A percentile compares a stretch with the other conserved stretches of the same genome.
These are phyloP conservation scores for Natator depressus DNA, from an alignment of 2,113 vertebrate genomes.

Conservation along the genomic window DNA sequence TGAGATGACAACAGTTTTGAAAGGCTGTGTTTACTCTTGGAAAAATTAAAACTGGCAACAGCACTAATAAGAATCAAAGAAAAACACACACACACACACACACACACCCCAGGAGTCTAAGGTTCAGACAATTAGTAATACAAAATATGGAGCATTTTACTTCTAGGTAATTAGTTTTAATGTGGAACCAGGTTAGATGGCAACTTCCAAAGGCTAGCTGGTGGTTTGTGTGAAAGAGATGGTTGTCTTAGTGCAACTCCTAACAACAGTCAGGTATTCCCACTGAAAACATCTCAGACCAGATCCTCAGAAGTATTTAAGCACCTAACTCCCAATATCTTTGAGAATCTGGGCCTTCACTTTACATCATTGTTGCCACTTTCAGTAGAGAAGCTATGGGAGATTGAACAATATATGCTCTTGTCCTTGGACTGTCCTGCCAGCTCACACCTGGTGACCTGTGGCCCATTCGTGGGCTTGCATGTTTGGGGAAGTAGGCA, in stretches of 20 bases:
- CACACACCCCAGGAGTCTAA: neutral
- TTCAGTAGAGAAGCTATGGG: neutral
- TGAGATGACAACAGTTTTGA: neutral
- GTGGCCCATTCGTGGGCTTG: neutral
- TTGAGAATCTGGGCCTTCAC: neutral
- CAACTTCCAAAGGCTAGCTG: neutral
- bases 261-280: neutral
- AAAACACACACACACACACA: no score
- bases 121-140: neutral
- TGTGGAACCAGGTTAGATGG: neutral
- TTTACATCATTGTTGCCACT: neutral
- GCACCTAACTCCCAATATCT: neutral
- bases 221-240: neutral
- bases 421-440: neutral
- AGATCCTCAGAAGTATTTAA: neutral
- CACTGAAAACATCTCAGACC: neutral
- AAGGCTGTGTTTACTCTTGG: neutral
- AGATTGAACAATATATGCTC: neutral
- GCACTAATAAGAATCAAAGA: neutral
- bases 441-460: neutral
- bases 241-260: neutral
- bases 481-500: neutral
- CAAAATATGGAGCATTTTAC: neutral
- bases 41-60: neutral
- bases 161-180: neutral